Evolutionary conservation across 2,797 vertebrate species (phyloP).

Genomic region (Percopsis omiscomaycus): DNA sequence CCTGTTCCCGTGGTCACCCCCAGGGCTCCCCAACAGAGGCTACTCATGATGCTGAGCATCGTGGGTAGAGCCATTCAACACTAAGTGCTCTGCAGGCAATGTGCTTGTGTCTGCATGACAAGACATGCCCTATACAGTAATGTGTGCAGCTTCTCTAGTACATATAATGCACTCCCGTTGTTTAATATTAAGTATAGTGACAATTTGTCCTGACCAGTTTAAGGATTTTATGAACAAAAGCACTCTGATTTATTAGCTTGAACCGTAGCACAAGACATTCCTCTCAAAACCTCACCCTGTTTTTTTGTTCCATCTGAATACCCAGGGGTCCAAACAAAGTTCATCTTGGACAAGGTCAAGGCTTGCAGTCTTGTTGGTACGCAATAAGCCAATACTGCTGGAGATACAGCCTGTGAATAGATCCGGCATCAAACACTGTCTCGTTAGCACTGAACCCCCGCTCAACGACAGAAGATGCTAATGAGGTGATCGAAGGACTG

Average conservation of each 20-base stretch:
- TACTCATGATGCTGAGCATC: constrained; percentile 42
- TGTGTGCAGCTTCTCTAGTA: constrained; percentile 27
- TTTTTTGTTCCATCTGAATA: constrained; percentile 30
- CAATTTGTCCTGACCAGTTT: constrained; percentile 47
- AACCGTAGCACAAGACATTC: constrained; percentile 43
- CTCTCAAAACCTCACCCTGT: constrained; percentile 26
- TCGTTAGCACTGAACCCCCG: constrained; percentile 38
- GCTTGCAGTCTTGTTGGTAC: constrained; percentile 23
- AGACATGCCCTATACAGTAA: constrained; percentile 44
- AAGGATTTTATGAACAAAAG: constrained; percentile 36
- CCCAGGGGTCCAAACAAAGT: constrained; percentile 41
- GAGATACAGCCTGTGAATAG: constrained; percentile 23
- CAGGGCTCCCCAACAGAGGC: constrained; percentile 55
- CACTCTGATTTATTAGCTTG: constrained; percentile 40
- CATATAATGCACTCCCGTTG: constrained; percentile 40
- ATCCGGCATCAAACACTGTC: constrained; percentile 39
- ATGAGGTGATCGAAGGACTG: constrained; percentile 13
- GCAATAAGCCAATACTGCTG: constrained; percentile 40
- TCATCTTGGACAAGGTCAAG: constrained; percentile 63
- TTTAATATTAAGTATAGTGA: constrained; percentile 46
- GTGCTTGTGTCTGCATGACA: constrained; percentile 51
- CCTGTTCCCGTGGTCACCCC: constrained; percentile 47
- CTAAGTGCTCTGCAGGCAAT: constrained; percentile 42
- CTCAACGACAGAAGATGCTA: constrained; percentile 28
- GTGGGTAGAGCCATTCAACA: constrained; percentile 41